Evolutionary conservation across 2,888 invertebrate genomes (phyloP), one percentile per base, ranked within the genome.

Genomic region (Galerucella nymphaeae): DNA sequence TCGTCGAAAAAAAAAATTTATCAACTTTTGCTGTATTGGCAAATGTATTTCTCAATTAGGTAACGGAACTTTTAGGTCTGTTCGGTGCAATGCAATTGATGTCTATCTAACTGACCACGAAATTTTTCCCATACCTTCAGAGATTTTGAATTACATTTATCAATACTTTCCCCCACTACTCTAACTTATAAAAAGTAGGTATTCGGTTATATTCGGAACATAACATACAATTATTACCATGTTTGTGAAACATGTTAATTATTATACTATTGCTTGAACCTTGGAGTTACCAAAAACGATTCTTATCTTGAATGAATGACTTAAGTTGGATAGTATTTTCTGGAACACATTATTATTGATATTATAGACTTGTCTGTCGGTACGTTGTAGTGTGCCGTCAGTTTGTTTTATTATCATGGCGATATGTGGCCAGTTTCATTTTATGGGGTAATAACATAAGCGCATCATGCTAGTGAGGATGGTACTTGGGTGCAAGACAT

Each of bases 401-500:
- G 16, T 53, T 53, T 53, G 18, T 53, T 53, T 53, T 53, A 53
- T 53, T 53, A 18, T 53, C 10, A 53, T 16, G 53, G 18, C 18
- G 53, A 10, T 53, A 48, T n/a, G 48, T n/a, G n/a, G n/a, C n/a
- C 48, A 53, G 1, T 53, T 53, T 16, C 10, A 53, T 53, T 53
- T 53, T 53, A 53, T 53, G 53, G 53, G 53, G 53, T 18, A 53
- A 53, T 53, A 53, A 53, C 53, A 53, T 50, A 50, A 9, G 53
- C 53, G 18, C 53, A 53, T 10, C 16, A 18, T 53, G 18, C 6
- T 18, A 10, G 10, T 18, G 16, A 53, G 53, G 53, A 53, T 53
- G 16, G 53, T 53, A 53, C 18, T 53, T 10, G 18, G 53, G 16
- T 16, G 53, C 53, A 53, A 18, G 53, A 16, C n/a, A 18, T 53